phyloP scores from a whole-genome alignment of 1,140 invertebrate species.

The Heliconius eleuchia region DNA sequence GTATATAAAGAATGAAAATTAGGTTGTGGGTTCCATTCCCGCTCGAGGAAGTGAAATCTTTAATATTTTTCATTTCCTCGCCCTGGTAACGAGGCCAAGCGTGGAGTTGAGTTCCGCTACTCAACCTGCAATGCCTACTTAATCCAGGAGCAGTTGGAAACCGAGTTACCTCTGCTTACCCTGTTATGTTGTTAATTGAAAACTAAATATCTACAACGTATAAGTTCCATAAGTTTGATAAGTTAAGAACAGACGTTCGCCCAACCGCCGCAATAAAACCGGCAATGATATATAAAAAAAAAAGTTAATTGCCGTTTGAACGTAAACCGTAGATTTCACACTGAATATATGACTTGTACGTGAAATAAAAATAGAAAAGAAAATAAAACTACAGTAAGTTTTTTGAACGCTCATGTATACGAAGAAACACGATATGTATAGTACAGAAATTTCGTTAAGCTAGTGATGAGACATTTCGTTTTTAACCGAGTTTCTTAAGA shows the following conservation, averaged over 20 bases:
- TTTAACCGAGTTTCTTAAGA: no score
- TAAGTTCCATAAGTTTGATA: constrained; percentile 13
- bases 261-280: constrained; percentile 59
- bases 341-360: constrained; percentile 52
- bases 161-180: no score
- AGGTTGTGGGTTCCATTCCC: no score
- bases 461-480: no score
- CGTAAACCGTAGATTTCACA: constrained; percentile 64
- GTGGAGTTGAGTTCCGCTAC: no score
- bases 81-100: no score
- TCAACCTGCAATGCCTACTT: no score
- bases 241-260: constrained; percentile 39
- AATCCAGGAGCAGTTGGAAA: no score
- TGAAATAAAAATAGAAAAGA: constrained; percentile 60
- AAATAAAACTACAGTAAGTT: constrained; percentile 41
- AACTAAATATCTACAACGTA: neutral
- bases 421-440: constrained; percentile 16
- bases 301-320: constrained; percentile 64
- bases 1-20: neutral
- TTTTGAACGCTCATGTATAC: constrained; percentile 3
- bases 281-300: constrained; percentile 62
- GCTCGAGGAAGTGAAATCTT: no score
- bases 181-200: no score
- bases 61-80: no score
- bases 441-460: no score